These are phyloP conservation scores for Subacronicta megacephala DNA, from an alignment of 2,888 invertebrate species.

Conservation along the genomic window DNA sequence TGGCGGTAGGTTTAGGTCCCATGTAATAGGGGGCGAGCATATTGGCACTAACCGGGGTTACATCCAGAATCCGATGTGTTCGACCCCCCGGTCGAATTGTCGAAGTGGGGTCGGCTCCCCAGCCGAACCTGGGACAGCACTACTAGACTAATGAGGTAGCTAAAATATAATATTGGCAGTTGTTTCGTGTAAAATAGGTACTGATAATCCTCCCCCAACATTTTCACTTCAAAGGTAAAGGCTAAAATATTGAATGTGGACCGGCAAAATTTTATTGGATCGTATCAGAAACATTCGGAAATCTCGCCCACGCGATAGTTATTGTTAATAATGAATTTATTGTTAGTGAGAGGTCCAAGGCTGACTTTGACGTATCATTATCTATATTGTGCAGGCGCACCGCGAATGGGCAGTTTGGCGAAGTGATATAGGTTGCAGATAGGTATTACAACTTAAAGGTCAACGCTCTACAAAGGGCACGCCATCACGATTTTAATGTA, in stretches of 20 bases:
- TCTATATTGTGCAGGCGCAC: constrained; percentile 67
- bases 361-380: constrained; percentile 69
- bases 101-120: too few relatives aligned
- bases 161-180: too few relatives aligned
- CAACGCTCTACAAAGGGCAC: constrained; percentile 71
- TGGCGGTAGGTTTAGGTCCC: too few relatives aligned
- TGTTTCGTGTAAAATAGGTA: too few relatives aligned
- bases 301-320: constrained; percentile 62
- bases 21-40: too few relatives aligned
- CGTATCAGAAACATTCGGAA: constrained; percentile 57
- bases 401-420: constrained; percentile 73
- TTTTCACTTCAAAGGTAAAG: too few relatives aligned
- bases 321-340: constrained; percentile 74
- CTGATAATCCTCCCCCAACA: too few relatives aligned
- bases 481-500: constrained; percentile 68
- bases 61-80: too few relatives aligned
- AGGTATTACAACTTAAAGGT: constrained; percentile 73
- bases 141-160: too few relatives aligned
- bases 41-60: too few relatives aligned
- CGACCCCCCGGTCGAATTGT: too few relatives aligned
- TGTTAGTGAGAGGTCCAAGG: constrained; percentile 81
- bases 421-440: constrained; percentile 74
- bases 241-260: constrained; percentile 33
- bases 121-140: too few relatives aligned
- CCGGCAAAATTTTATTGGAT: constrained; percentile 59